Conservation (phyloP, 2,888 invertebrate genomes). For the Aphodius sticticus region DNA sequence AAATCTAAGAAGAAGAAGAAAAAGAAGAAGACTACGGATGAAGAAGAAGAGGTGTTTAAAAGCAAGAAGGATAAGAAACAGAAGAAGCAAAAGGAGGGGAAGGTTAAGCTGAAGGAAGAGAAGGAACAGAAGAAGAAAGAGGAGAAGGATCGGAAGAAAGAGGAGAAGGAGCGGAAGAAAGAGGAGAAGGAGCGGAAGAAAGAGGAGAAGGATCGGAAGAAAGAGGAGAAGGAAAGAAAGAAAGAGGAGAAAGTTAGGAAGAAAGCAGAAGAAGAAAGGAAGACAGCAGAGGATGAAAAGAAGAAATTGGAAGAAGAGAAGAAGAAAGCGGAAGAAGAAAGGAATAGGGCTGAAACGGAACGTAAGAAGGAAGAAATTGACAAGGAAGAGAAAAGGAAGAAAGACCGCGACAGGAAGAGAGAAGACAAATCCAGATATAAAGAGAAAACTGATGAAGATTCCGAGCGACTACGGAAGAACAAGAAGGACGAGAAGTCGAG, state of each 20-base stretch:
- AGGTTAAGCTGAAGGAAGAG: conserved; percentile 31
- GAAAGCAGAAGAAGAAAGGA: conserved; percentile 27
- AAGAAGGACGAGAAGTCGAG: neutral
- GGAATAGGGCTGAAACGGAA: conserved; percentile 27
- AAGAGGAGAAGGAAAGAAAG: conserved; percentile 29
- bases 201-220: conserved; percentile 14
- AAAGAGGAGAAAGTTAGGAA: conserved; percentile 31
- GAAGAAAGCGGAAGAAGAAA: conserved; percentile 23
- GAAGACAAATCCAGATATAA: conserved; percentile 21
- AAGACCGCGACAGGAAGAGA: conserved; percentile 29
- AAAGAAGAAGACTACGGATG: conserved; percentile 25
- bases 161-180: conserved; percentile 31
- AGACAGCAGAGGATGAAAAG: conserved; percentile 31
- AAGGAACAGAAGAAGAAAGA: conserved; percentile 33
- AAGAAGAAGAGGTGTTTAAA: conserved; percentile 24
- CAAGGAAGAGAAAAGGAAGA: conserved; percentile 25
- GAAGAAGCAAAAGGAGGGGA: conserved; percentile 32
- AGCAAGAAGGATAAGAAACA: conserved; percentile 29
- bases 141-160: conserved; percentile 10
- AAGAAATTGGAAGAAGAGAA: conserved; percentile 26
- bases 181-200: conserved; percentile 32
- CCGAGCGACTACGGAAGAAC: neutral
- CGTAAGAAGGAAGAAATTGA: conserved; percentile 15
- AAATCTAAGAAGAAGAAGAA: conserved; percentile 18
- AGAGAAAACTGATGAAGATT: neutral